These are phyloP conservation scores for Hypolimnas misippus DNA, from an alignment of 2,888 invertebrate species.

Conservation along the genomic window DNA sequence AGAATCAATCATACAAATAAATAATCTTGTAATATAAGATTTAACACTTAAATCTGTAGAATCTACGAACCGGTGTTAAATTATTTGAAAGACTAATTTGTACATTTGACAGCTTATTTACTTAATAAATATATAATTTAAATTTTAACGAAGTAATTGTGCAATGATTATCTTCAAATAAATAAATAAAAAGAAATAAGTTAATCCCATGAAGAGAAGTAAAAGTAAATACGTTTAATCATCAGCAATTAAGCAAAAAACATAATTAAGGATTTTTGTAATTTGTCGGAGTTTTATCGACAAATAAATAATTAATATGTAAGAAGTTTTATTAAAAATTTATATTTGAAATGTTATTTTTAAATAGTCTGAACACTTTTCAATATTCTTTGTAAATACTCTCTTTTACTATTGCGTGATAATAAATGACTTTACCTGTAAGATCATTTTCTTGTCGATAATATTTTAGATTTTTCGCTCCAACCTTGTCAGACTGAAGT, in stretches of 20 bases:
- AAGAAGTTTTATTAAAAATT: too few species aligned
- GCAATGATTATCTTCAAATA: too few species aligned
- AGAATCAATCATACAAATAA: too few species aligned
- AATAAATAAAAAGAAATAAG: too few species aligned
- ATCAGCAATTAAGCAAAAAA: neutral
- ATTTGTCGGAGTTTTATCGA: neutral
- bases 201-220: neutral
- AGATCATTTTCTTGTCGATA: neutral
- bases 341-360: neutral
- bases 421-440: neutral
- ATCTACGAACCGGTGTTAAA: too few species aligned
- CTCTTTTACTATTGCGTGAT: neutral
- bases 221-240: neutral
- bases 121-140: too few species aligned
- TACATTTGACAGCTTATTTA: too few species aligned
- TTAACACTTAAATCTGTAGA: too few species aligned
- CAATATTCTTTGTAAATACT: neutral
- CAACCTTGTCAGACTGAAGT: neutral
- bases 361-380: too few species aligned
- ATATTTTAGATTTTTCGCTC: neutral
- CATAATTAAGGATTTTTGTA: neutral
- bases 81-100: too few species aligned
- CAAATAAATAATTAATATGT: constrained; percentile 4
- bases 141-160: too few species aligned
- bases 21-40: too few species aligned